A percentile compares a stretch with the other conserved stretches of the same genome.
Conservation (phyloP, 2,888 invertebrate genomes). For the Panorpa germanica region DNA sequence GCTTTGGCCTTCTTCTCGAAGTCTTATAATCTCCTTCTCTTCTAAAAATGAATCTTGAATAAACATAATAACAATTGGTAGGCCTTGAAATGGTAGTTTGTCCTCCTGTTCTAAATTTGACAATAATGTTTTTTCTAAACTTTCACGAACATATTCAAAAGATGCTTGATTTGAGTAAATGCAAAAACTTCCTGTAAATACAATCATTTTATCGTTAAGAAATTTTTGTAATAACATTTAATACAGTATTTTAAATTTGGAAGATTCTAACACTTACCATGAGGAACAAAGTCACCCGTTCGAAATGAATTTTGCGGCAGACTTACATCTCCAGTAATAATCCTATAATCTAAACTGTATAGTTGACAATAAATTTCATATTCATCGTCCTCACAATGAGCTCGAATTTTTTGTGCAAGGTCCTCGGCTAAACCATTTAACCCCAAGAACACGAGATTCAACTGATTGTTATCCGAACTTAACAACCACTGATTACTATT, state of each 20-base stretch:
- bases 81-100: conserved; percentile 62
- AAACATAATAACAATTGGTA: conserved; percentile 82
- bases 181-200: conserved; percentile 50
- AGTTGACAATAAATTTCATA: conserved; percentile 60
- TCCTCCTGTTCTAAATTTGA: conserved; percentile 84
- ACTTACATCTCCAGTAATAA: conserved; percentile 71
- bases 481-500: conserved; percentile 43
- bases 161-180: conserved; percentile 82
- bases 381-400: conserved; percentile 76
- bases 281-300: conserved; percentile 73
- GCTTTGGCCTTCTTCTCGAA: conserved; percentile 78
- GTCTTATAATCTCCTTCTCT: conserved; percentile 66
- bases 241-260: conserved; percentile 4
- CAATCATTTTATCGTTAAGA: conserved; percentile 3
- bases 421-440: conserved; percentile 73
- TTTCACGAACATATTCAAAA: conserved; percentile 79
- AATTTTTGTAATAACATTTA: conserved; percentile 8
- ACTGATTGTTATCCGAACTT: conserved; percentile 45
- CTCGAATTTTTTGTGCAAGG: conserved; percentile 67
- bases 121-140: conserved; percentile 76
- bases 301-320: conserved; percentile 63
- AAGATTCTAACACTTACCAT: conserved; percentile 36
- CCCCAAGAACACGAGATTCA: conserved; percentile 80
- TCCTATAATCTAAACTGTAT: conserved; percentile 68
- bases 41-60: conserved; percentile 68